Percentiles rank a stretch among this genome's conserved stretches.
Conservation (phyloP, 2,888 invertebrate species). For the Hoplodrina blanda region DNA sequence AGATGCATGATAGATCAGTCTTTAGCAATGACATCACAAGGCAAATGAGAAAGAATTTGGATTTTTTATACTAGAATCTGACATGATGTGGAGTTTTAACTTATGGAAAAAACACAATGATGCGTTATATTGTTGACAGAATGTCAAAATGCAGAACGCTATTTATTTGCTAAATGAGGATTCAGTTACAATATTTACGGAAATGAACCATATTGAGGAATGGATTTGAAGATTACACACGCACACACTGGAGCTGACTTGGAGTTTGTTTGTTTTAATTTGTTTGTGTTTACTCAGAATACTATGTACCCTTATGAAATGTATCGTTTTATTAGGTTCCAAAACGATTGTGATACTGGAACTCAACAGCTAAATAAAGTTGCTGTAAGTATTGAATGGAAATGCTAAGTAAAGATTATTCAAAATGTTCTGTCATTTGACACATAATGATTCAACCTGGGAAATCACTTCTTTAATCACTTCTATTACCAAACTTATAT, state of each 20-base stretch:
- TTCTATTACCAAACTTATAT: slow-evolving; percentile 5
- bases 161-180: not conserved
- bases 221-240: slow-evolving; percentile 18
- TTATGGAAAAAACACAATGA: slow-evolving; percentile 4
- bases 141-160: slow-evolving; percentile 1
- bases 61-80: not conserved
- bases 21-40: not conserved
- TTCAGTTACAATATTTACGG: not conserved
- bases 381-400: slow-evolving; percentile 32
- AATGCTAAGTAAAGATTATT: slow-evolving; percentile 19
- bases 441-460: slow-evolving; percentile 9
- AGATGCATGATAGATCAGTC: slow-evolving; percentile 11
- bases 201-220: slow-evolving; percentile 3
- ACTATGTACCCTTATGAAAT: slow-evolving; percentile 39
- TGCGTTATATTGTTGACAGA: not conserved
- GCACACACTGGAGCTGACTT: slow-evolving; percentile 16
- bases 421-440: slow-evolving; percentile 9
- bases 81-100: not conserved
- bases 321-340: slow-evolving; percentile 42
- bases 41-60: not conserved
- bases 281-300: slow-evolving; percentile 52
- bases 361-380: slow-evolving; percentile 23
- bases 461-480: slow-evolving; percentile 2
- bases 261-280: slow-evolving; percentile 49
- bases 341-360: slow-evolving; percentile 38